phyloP scores from a whole-genome alignment of 2,113 vertebrate genomes.

The Solenodon paradoxus region DNA sequence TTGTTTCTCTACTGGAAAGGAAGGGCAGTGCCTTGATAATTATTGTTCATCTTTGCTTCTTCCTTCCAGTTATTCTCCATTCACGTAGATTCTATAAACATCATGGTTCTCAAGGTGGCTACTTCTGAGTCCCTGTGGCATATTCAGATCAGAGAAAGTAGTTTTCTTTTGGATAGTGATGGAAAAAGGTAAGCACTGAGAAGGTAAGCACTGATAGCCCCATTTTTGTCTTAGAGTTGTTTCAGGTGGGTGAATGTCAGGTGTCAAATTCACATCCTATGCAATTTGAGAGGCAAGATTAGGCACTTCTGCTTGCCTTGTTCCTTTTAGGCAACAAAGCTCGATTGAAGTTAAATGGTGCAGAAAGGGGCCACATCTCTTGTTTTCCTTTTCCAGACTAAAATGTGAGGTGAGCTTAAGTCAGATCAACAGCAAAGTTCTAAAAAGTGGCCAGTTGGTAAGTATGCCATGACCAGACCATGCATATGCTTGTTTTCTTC shows the following conservation, averaged over 20 bases:
- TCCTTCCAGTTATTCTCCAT: conserved; percentile 89
- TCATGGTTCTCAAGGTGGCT: conserved; percentile 94
- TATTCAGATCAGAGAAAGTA: conserved; percentile 89
- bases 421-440: conserved; percentile 95
- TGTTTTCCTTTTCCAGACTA: conserved; percentile 81
- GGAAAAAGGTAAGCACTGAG: conserved; percentile 84
- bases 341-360: not conserved
- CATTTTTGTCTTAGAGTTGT: conserved; percentile 11
- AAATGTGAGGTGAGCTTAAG: conserved; percentile 89
- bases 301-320: conserved; percentile 19
- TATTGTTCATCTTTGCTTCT: not conserved
- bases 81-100: conserved; percentile 93
- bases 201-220: not conserved
- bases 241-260: not conserved
- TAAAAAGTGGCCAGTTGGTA: conserved; percentile 95
- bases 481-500: not conserved
- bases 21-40: not conserved
- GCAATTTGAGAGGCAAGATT: conserved; percentile 5
- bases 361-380: not conserved
- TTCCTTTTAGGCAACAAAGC: not conserved
- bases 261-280: not conserved
- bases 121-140: conserved; percentile 96
- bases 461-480: conserved; percentile 64
- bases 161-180: conserved; percentile 89
- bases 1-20: not conserved